These are phyloP conservation scores for Molossus alvarezi DNA, from an alignment of 2,797 vertebrate species.

Conservation along the genomic window DNA sequence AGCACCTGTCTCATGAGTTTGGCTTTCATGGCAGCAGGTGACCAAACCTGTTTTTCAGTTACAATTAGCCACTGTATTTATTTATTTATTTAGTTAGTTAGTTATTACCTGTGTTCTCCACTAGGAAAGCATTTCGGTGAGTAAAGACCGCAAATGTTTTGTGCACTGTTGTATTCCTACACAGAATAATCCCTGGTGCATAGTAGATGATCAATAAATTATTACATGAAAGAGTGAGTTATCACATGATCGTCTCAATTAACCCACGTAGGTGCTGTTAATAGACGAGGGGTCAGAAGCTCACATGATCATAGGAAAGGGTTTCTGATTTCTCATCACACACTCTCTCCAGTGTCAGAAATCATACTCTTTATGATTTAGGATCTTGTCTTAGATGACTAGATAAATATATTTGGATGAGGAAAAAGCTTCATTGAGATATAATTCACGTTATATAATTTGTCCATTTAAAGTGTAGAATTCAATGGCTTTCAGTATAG, in stretches of 20 bases:
- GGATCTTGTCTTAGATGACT: neutral
- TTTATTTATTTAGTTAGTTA: neutral
- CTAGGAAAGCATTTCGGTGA: constrained; percentile 7
- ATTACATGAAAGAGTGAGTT: neutral
- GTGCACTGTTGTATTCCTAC: neutral
- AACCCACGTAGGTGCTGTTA: neutral
- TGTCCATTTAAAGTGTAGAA: neutral
- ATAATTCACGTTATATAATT: neutral
- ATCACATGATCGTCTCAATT: neutral
- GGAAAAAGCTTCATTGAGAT: neutral
- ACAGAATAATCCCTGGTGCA: neutral
- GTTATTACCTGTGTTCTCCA: too few relatives aligned
- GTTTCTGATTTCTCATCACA: neutral
- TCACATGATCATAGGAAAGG: neutral
- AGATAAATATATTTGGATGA: neutral
- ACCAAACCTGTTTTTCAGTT: too few relatives aligned
- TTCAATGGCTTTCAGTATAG: neutral
- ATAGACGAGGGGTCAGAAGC: neutral
- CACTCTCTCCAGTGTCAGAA: neutral
- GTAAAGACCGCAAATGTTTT: neutral
- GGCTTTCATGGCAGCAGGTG: too few relatives aligned
- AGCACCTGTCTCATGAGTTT: too few relatives aligned
- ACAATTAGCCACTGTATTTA: neutral
- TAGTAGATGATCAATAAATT: neutral
- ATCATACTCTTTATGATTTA: neutral